Evolutionary conservation across 2,888 invertebrate genomes (phyloP).

Genomic region (Cecidostiba fungosa): DNA sequence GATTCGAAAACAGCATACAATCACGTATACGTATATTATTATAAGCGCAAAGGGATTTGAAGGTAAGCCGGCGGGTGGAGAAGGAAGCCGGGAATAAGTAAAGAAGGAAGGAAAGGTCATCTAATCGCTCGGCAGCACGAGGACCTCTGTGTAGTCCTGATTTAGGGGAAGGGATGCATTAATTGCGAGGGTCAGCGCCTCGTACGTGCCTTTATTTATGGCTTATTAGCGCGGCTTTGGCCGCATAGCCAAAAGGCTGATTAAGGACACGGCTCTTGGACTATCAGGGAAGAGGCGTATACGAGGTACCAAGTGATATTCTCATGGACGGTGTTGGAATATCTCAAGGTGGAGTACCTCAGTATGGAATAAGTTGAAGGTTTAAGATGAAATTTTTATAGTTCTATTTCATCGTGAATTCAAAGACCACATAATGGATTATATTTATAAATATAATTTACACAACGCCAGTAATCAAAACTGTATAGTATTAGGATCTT

Average conservation of each 20-base stretch:
- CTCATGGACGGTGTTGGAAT: neutral
- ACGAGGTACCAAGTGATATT: neutral
- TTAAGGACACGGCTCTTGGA: conserved; percentile 66
- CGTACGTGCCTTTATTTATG: conserved; percentile 73
- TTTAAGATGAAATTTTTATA: no score
- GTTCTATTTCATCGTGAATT: no score
- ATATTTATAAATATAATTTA: no score
- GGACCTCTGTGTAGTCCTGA: conserved; percentile 73
- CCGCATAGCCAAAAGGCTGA: conserved; percentile 68
- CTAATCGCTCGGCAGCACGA: conserved; percentile 68
- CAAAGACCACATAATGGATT: no score
- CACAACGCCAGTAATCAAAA: no score
- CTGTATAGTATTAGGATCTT: no score
- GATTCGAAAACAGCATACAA: conserved; percentile 3
- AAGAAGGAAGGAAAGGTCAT: conserved; percentile 64
- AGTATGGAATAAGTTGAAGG: no score
- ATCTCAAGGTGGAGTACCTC: no score
- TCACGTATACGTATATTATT: neutral
- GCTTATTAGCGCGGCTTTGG: conserved; percentile 73
- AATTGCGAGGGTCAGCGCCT: conserved; percentile 76
- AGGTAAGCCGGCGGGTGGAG: neutral
- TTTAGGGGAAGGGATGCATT: conserved; percentile 76
- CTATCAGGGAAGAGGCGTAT: neutral
- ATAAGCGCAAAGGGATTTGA: neutral
- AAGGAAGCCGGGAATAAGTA: conserved; percentile 33